Conservation (phyloP, 2,888 invertebrate genomes). For the Craniophora ligustri region DNA sequence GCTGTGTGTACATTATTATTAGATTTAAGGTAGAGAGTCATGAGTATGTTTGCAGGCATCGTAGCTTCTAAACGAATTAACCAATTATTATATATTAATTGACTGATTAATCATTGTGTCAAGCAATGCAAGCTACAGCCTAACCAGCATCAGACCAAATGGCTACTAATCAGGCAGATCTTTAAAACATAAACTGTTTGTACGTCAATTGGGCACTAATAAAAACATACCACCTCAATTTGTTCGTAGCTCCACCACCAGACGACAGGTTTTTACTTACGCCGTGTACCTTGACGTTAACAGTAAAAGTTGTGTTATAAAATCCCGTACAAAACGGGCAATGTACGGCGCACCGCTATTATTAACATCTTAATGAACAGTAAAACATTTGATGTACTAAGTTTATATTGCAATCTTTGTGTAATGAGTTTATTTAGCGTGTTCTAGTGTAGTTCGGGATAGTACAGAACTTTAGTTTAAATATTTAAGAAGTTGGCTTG, state of each 20-base stretch:
- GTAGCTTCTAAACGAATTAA: too few species aligned
- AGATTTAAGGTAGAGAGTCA: too few species aligned
- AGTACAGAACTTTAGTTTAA: conserved; percentile 17
- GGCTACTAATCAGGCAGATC: too few species aligned
- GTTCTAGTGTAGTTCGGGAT: not conserved
- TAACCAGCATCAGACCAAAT: too few species aligned
- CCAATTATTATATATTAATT: too few species aligned
- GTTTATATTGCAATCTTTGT: conserved; percentile 63
- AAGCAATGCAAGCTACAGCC: too few species aligned
- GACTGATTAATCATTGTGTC: too few species aligned
- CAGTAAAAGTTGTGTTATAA: conserved; percentile 63
- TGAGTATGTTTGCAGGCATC: too few species aligned
- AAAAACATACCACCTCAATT: not conserved
- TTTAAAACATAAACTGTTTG: too few species aligned
- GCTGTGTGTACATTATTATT: too few species aligned
- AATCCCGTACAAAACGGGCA: conserved; percentile 56
- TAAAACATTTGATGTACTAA: conserved; percentile 63
- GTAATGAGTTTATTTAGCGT: conserved; percentile 44
- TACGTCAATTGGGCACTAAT: too few species aligned
- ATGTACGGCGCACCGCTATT: conserved; percentile 48
- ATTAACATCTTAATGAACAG: conserved; percentile 60
- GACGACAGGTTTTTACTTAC: conserved; percentile 16
- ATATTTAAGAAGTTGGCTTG: conserved; percentile 10
- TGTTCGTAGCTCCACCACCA: not conserved
- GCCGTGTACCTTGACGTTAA: conserved; percentile 37